Evolutionary conservation across 2,888 invertebrate genomes (phyloP).

Genomic region (Athetis lepigone): DNA sequence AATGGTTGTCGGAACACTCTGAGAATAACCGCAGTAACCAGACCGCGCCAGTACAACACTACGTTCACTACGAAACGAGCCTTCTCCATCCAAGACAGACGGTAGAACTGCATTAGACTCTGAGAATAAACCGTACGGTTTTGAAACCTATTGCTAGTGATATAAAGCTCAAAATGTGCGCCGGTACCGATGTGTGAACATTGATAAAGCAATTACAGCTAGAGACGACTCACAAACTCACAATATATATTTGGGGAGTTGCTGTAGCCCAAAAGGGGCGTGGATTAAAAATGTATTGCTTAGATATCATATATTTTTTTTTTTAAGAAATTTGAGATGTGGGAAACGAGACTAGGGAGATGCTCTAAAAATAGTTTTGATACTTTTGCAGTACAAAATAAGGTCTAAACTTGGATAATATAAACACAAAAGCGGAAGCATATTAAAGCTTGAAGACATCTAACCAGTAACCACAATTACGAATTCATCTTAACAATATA

Average conservation of each 20-base stretch:
- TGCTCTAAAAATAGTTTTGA: too few relatives aligned
- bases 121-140: conserved; percentile 66
- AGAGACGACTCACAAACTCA: conserved; percentile 11
- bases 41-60: conserved; percentile 72
- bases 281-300: too few relatives aligned
- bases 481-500: conserved; percentile 43
- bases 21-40: conserved; percentile 68
- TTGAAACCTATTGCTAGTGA: conserved; percentile 6
- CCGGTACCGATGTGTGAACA: conserved; percentile 26
- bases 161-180: conserved; percentile 17
- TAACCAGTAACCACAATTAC: conserved; percentile 45
- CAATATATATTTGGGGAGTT: background rate
- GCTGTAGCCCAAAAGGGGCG: too few relatives aligned
- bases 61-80: conserved; percentile 70
- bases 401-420: conserved; percentile 5
- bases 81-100: conserved; percentile 71
- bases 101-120: conserved; percentile 68
- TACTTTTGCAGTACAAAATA: too few relatives aligned
- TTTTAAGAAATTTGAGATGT: too few relatives aligned
- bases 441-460: conserved; percentile 59
- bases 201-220: conserved; percentile 44
- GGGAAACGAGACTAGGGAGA: too few relatives aligned
- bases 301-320: too few relatives aligned
- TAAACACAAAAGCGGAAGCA: conserved; percentile 54
- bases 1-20: conserved; percentile 66